phyloP scores from a whole-genome alignment of 1,140 invertebrate species.

The Hylaeus anthracinus region DNA sequence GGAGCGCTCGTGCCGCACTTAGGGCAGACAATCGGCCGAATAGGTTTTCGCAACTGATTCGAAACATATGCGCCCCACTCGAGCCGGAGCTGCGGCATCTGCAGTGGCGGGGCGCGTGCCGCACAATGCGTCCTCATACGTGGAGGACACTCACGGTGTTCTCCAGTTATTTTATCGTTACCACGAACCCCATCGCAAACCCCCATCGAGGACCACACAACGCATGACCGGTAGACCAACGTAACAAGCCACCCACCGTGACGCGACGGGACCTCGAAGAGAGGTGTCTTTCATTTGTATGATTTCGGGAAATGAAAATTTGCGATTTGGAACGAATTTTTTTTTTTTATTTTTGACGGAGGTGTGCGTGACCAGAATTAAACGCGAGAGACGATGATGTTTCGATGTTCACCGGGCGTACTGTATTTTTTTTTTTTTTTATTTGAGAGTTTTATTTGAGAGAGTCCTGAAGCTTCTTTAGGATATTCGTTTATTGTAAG shows the following conservation, averaged over 20 bases:
- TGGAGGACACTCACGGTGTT: constrained; percentile 56
- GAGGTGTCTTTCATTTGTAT: no score
- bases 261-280: no score
- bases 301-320: no score
- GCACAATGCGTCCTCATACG: constrained; percentile 75
- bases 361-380: no score
- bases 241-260: constrained; percentile 41
- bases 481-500: no score
- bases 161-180: constrained; percentile 66
- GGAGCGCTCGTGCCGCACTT: constrained; percentile 1
- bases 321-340: no score
- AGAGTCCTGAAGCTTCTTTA: no score
- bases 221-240: constrained; percentile 51
- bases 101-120: constrained; percentile 70
- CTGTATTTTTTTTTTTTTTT: no score
- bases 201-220: constrained; percentile 40
- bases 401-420: no score
- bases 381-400: no score
- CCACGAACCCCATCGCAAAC: background rate
- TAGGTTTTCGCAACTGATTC: constrained; percentile 74
- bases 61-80: constrained; percentile 73
- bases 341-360: no score
- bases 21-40: constrained; percentile 55
- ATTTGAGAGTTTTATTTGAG: no score
- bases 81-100: background rate